Conservation (phyloP, 2,113 vertebrate species). For the Oophaga pumilio region DNA sequence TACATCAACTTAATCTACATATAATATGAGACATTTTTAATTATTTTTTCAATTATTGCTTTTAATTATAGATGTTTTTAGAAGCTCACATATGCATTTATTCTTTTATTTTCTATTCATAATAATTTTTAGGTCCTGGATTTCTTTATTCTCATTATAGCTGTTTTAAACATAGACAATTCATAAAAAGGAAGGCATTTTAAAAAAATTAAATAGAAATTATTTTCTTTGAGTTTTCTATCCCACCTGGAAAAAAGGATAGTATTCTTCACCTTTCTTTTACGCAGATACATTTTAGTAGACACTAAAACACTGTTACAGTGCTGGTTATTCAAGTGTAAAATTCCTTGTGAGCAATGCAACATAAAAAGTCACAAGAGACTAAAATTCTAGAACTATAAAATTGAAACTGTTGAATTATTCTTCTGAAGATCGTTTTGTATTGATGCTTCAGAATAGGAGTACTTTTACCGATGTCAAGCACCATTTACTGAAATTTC, state of each 20-base stretch:
- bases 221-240: slow-evolving; percentile 35
- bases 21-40: background rate
- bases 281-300: slow-evolving; percentile 43
- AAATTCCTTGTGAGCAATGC: slow-evolving; percentile 59
- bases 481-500: slow-evolving; percentile 71
- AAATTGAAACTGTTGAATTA: slow-evolving; percentile 66
- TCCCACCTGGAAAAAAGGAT: slow-evolving; percentile 20
- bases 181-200: slow-evolving; percentile 16
- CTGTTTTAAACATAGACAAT: slow-evolving; percentile 19
- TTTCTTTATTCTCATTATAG: slow-evolving; percentile 23
- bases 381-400: slow-evolving; percentile 63
- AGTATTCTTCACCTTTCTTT: slow-evolving; percentile 45
- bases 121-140: slow-evolving; percentile 3
- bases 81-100: background rate
- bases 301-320: slow-evolving; percentile 47
- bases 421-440: slow-evolving; percentile 67
- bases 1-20: background rate
- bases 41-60: background rate
- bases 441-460: slow-evolving; percentile 66
- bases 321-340: slow-evolving; percentile 49
- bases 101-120: background rate
- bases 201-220: slow-evolving; percentile 9
- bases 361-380: slow-evolving; percentile 63
- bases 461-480: slow-evolving; percentile 67
- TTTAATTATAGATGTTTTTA: background rate